Evolutionary conservation across 2,113 vertebrate genomes (phyloP).

Genomic region (Reinhardtius hippoglossoides): DNA sequence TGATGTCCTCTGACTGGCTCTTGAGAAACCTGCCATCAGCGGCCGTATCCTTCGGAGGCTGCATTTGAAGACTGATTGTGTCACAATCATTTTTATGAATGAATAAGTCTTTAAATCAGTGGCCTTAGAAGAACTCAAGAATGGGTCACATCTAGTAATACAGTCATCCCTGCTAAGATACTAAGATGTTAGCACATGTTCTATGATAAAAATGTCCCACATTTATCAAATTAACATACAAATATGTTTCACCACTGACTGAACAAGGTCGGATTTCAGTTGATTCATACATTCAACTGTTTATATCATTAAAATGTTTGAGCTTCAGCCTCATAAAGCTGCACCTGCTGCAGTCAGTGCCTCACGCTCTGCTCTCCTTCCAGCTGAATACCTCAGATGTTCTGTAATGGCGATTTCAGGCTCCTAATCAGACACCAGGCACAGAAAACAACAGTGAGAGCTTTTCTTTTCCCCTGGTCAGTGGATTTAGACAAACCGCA

Average conservation of each 20-base stretch:
- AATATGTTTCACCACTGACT: neutral
- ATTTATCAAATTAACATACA: neutral
- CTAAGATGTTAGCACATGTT: no score
- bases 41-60: no score
- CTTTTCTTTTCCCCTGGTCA: slow-evolving; percentile 63
- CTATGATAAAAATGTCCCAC: no score
- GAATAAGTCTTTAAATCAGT: no score
- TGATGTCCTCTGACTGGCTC: no score
- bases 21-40: no score
- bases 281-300: slow-evolving; percentile 30
- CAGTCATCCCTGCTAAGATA: no score
- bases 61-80: no score
- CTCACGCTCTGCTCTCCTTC: slow-evolving; percentile 8
- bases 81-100: no score
- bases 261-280: slow-evolving; percentile 2
- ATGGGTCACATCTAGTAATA: no score
- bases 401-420: slow-evolving; percentile 51
- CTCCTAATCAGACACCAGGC: slow-evolving; percentile 62
- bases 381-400: slow-evolving; percentile 55
- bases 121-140: no score
- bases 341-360: slow-evolving; percentile 66
- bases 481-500: slow-evolving; percentile 80
- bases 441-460: slow-evolving; percentile 78
- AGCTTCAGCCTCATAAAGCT: slow-evolving; percentile 55
- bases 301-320: slow-evolving; percentile 58